Conservation (phyloP, 2,113 vertebrate genomes). For the Hypomesus transpacificus region DNA sequence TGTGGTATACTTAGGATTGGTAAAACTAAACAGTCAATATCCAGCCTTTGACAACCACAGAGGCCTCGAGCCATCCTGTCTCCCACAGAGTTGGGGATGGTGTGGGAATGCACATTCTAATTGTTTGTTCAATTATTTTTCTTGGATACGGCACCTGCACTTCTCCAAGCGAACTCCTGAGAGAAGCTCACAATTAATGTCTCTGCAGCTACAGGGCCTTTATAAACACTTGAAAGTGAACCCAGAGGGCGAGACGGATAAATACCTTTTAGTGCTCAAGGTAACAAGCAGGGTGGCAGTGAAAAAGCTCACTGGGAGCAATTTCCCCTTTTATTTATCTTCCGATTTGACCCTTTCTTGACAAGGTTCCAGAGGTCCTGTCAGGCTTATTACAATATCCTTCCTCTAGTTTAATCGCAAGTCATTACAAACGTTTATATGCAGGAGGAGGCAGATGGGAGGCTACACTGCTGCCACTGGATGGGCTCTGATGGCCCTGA, state of each 20-base stretch:
- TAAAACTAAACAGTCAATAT: slow-evolving; percentile 42
- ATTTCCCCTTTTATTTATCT: slow-evolving; percentile 71
- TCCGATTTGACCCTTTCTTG: slow-evolving; percentile 68
- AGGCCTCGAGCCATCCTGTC: slow-evolving; percentile 25
- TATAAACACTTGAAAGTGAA: slow-evolving; percentile 50
- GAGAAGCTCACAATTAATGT: slow-evolving; percentile 62
- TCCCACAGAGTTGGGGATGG: slow-evolving; percentile 14
- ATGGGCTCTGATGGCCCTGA: slow-evolving; percentile 20
- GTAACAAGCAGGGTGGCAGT: slow-evolving; percentile 67
- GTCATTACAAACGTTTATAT: slow-evolving; percentile 64
- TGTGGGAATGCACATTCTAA: slow-evolving; percentile 59
- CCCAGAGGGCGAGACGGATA: slow-evolving; percentile 47
- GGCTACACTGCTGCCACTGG: slow-evolving; percentile 19
- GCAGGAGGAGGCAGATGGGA: slow-evolving; percentile 54
- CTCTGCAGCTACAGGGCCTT: slow-evolving; percentile 44
- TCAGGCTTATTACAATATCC: slow-evolving; percentile 59
- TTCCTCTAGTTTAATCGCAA: slow-evolving; percentile 60
- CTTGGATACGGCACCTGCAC: slow-evolving; percentile 68
- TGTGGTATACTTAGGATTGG: slow-evolving; percentile 21
- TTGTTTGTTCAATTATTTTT: slow-evolving; percentile 76
- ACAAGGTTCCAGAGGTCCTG: slow-evolving; percentile 63
- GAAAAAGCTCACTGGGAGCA: slow-evolving; percentile 69
- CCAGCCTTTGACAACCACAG: slow-evolving; percentile 21
- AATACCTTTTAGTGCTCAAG: slow-evolving; percentile 74
- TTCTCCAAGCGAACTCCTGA: slow-evolving; percentile 56